Conservation (phyloP, 2,113 vertebrate genomes). For the Tachuris rubrigastra region DNA sequence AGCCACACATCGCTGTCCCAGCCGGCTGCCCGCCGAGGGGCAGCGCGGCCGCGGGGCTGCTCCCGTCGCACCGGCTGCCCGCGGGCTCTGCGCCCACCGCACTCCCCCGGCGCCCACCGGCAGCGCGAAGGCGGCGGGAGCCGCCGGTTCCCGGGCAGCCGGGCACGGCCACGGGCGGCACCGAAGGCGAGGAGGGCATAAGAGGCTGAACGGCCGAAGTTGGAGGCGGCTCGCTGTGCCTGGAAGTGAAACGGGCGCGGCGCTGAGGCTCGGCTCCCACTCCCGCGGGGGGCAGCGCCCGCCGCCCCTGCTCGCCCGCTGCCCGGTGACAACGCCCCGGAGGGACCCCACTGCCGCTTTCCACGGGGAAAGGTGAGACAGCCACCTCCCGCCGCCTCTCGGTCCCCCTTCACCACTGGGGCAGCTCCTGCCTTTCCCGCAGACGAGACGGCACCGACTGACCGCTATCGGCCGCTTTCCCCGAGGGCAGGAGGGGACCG, state of each 20-base stretch:
- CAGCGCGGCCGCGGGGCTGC: neutral
- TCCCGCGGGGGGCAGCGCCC: neutral
- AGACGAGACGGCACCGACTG: neutral
- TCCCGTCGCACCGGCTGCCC: neutral
- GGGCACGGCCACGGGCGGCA: neutral
- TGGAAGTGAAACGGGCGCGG: neutral
- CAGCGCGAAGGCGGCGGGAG: neutral
- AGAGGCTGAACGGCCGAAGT: neutral
- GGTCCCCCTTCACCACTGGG: neutral
- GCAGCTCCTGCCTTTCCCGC: neutral
- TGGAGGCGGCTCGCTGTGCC: neutral
- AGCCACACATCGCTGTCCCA: neutral
- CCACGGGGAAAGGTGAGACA: neutral
- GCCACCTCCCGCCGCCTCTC: neutral
- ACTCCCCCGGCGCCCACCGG: neutral
- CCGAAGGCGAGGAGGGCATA: neutral
- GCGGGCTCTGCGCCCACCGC: neutral
- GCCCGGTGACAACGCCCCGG: neutral
- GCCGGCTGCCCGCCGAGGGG: neutral
- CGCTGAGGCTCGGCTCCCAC: neutral
- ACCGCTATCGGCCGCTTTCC: neutral
- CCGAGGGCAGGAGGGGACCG: neutral
- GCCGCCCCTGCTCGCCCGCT: neutral
- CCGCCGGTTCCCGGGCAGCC: neutral
- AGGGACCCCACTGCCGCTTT: neutral